These are phyloP conservation scores for Eupithecia subfuscata DNA, from an alignment of 2,888 invertebrate species.

Conservation along the genomic window DNA sequence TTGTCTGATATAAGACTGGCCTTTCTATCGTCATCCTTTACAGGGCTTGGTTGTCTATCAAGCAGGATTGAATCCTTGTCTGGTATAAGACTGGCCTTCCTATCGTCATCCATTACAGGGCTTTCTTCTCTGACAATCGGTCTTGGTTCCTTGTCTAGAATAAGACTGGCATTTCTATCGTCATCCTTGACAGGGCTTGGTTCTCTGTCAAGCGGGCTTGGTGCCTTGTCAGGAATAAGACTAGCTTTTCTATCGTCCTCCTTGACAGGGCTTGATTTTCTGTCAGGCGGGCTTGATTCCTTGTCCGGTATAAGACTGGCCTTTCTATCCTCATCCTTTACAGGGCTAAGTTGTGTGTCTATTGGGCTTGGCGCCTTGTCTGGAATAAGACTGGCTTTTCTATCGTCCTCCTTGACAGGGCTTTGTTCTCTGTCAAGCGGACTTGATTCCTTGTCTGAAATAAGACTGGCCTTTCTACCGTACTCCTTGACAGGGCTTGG, in stretches of 20 bases:
- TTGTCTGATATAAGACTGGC: slow-evolving; percentile 8
- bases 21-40: slow-evolving; percentile 9
- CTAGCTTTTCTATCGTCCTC: slow-evolving; percentile 24
- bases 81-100: not conserved
- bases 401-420: not conserved
- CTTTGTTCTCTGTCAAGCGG: not conserved
- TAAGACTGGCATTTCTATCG: not conserved
- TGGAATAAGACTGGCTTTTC: not conserved
- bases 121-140: slow-evolving; percentile 14
- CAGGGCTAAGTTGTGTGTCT: slow-evolving; percentile 4
- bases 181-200: slow-evolving; percentile 23
- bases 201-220: slow-evolving; percentile 10
- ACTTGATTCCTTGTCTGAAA: slow-evolving; percentile 19
- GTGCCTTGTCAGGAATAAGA: slow-evolving; percentile 19
- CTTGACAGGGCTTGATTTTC: not conserved
- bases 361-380: too few relatives aligned
- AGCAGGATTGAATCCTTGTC: not conserved
- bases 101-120: slow-evolving; percentile 5
- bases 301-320: slow-evolving; percentile 9
- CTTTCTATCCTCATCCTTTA: not conserved
- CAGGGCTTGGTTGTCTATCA: slow-evolving; percentile 9
- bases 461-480: slow-evolving; percentile 20
- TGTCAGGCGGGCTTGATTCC: not conserved
- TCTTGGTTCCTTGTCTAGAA: slow-evolving; percentile 6
- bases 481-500: slow-evolving; percentile 15